These are phyloP conservation scores for Aplocera efformata DNA, from an alignment of 2,888 invertebrate species.

Conservation along the genomic window DNA sequence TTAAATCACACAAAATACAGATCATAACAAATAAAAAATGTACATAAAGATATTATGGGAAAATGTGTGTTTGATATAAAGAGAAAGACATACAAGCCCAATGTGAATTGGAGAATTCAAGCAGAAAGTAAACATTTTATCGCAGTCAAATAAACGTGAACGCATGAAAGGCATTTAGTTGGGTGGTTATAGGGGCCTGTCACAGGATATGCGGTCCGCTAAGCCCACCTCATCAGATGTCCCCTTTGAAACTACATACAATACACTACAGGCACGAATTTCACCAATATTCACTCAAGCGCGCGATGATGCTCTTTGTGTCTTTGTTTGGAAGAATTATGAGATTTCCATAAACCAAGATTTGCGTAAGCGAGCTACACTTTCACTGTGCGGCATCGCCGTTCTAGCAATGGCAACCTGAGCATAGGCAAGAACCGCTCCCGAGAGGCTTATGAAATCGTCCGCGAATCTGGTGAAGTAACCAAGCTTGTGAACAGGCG, in stretches of 20 bases:
- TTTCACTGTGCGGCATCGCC: conserved; percentile 53
- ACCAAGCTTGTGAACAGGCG: conserved; percentile 56
- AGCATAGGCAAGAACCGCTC: conserved; percentile 48
- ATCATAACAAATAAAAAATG: conserved; percentile 20
- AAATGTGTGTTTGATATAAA: too few relatives aligned
- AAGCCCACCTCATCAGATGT: conserved; percentile 58
- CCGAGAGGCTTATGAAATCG: conserved; percentile 55
- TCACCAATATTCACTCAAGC: conserved; percentile 63
- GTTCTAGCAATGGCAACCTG: conserved; percentile 36
- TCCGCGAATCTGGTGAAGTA: conserved; percentile 57
- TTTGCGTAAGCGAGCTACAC: conserved; percentile 52
- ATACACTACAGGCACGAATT: conserved; percentile 55
- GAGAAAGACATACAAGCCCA: conserved; percentile 10
- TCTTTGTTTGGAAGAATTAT: conserved; percentile 20
- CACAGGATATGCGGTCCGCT: conserved; percentile 71
- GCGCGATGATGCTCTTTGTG: conserved; percentile 40
- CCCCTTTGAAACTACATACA: conserved; percentile 59
- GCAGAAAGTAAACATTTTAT: conserved; percentile 13
- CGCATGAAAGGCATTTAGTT: conserved; percentile 43
- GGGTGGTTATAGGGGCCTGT: conserved; percentile 45
- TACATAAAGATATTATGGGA: too few relatives aligned
- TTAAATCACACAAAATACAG: conserved; percentile 12
- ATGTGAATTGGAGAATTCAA: conserved; percentile 4
- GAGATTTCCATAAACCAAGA: conserved; percentile 18
- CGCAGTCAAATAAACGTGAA: conserved; percentile 38